Percentiles rank a stretch among this genome's conserved stretches.
phyloP scores from a whole-genome alignment of 2,888 invertebrate genomes.

The Ophonus ardosiacus region DNA sequence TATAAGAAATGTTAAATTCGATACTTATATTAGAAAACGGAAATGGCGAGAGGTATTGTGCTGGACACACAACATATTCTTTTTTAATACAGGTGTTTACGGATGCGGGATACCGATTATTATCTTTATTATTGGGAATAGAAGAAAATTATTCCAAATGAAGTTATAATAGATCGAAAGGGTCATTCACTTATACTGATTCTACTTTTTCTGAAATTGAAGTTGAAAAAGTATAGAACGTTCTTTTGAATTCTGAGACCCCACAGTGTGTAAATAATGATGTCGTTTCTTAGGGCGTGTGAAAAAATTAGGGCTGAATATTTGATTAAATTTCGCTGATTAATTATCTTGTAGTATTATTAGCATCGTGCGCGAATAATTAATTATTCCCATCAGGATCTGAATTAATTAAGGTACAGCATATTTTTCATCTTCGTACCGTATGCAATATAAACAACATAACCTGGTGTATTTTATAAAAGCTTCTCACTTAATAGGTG shows the following conservation, averaged over 20 bases:
- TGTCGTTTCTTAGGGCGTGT: slow-evolving; percentile 30
- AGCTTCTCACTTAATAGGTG: slow-evolving; percentile 57
- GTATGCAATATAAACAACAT: slow-evolving; percentile 5
- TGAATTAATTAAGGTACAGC: slow-evolving; percentile 6
- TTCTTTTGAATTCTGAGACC: neutral
- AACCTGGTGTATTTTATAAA: slow-evolving; percentile 26
- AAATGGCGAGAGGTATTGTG: no score
- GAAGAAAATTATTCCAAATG: no score
- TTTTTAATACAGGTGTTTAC: no score
- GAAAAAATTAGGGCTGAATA: slow-evolving; percentile 34
- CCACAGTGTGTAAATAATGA: neutral
- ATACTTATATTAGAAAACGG: no score
- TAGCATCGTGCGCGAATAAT: slow-evolving; percentile 33
- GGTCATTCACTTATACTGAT: no score
- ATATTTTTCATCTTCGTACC: slow-evolving; percentile 19
- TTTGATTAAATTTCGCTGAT: slow-evolving; percentile 31
- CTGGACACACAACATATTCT: no score
- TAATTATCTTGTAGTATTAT: slow-evolving; percentile 1
- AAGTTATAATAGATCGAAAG: no score
- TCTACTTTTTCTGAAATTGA: no score
- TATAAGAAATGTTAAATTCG: no score
- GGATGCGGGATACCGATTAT: no score
- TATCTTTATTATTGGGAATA: no score
- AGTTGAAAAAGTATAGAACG: no score
- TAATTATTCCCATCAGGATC: slow-evolving; percentile 23